Base-by-base conservation (phyloP, 2,113 vertebrate species). In the Monopterus albus region DNA sequence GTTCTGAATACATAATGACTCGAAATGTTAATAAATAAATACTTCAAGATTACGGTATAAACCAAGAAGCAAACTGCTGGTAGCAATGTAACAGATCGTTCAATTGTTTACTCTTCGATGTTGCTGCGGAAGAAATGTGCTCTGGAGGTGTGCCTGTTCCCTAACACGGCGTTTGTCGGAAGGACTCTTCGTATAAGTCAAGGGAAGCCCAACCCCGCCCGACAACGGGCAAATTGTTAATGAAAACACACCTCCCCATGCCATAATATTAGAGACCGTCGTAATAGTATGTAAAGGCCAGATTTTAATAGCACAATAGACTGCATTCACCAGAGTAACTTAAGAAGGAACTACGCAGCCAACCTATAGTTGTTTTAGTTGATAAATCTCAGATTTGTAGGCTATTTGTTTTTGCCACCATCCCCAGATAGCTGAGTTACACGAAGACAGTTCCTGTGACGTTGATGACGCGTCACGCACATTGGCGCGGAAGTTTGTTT, bases 401-500 rank as follows among this genome's bases (percentile, higher is more conserved):
- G 31, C 2, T 0, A 12, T 47, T 18, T 46, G 3, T 8, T 31
- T 20, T 17, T 2, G 15, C 14, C 35, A 2, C 6, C 15, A 1
- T 4, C 7, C 0, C 4, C 1, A 20, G 15, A 35, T 21, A 18
- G 2, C 12, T 5, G 12, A 23, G 39, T 20, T 14, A 33, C 0
- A 9, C 2, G 23, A 20, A 33, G 64, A 72, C 0, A 20, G 28
- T 62, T 42, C 65, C 79, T 77, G 29, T 17, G 18, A 55, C 60
- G 61, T 14, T 9, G 60, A 29, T 78, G 65, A 83, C 75, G 86
- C 12, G 0, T 0, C 1, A 0, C 4, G 7, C 46, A 6, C 47
- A 20, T 80, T 86, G 85, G 87, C 90, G 91, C 89, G 91, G 70
- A 86, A 59, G 72, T 84, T 75, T 75, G 69, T 85, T 81, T 79